Conservation (phyloP, 2,888 invertebrate genomes). For the Laspeyria flexula region DNA sequence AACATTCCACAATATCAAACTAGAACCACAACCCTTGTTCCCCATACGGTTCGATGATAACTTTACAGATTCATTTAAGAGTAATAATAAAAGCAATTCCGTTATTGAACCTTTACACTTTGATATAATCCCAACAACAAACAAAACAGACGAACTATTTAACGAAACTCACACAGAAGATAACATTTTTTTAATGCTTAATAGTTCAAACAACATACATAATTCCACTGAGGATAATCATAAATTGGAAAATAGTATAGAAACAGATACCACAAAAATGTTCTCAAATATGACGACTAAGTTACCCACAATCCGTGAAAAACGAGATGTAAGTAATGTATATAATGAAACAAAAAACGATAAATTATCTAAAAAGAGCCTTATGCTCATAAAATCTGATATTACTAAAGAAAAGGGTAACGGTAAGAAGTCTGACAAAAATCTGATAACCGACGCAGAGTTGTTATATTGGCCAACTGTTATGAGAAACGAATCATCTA, state of each 20-base stretch:
- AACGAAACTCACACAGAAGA: slow-evolving; percentile 57
- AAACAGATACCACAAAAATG: slow-evolving; percentile 58
- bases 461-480: slow-evolving; percentile 73
- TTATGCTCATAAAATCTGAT: slow-evolving; percentile 6
- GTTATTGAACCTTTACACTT: slow-evolving; percentile 26
- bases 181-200: slow-evolving; percentile 57
- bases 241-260: slow-evolving; percentile 69
- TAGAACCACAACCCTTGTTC: slow-evolving; percentile 53
- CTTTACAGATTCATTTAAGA: slow-evolving; percentile 27
- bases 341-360: slow-evolving; percentile 9
- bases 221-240: slow-evolving; percentile 53
- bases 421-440: slow-evolving; percentile 57
- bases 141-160: slow-evolving; percentile 40
- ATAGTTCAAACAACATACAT: slow-evolving; percentile 60
- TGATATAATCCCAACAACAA: slow-evolving; percentile 33
- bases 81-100: slow-evolving; percentile 30
- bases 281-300: slow-evolving; percentile 49
- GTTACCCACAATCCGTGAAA: slow-evolving; percentile 49
- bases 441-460: slow-evolving; percentile 54
- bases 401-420: slow-evolving; percentile 36
- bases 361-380: slow-evolving; percentile 11
- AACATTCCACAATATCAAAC: slow-evolving; percentile 65
- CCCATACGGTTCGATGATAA: slow-evolving; percentile 47
- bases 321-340: slow-evolving; percentile 49
- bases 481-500: slow-evolving; percentile 33